Conservation (phyloP, 2,797 vertebrate species). For the Chaetophractus vellerosus region DNA sequence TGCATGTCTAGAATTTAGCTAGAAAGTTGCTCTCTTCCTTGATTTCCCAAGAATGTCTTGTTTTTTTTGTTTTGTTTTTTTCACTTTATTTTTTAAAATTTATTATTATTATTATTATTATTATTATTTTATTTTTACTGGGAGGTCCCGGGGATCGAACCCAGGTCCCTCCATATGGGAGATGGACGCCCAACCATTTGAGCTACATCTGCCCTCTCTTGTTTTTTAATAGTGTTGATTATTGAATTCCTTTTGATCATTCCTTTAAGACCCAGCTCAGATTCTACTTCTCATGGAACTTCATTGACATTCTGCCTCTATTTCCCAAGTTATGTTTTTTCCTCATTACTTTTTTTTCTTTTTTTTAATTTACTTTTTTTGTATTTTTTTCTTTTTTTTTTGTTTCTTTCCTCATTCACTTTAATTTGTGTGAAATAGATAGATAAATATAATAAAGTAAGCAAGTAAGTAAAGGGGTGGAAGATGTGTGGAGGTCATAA, state of each 20-base stretch:
- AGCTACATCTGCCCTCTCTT: too few relatives aligned
- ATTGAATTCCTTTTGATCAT: constrained; percentile 7
- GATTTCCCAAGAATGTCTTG: constrained; percentile 36
- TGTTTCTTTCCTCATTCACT: not conserved
- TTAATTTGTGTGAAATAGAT: not conserved
- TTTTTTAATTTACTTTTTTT: too few relatives aligned
- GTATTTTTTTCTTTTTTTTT: too few relatives aligned
- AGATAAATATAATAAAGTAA: not conserved
- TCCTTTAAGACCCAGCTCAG: not conserved
- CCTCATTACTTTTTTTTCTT: too few relatives aligned
- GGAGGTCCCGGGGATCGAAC: too few relatives aligned
- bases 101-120: too few relatives aligned
- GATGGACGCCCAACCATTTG: too few relatives aligned
- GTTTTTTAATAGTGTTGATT: constrained; percentile 50
- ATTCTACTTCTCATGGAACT: not conserved
- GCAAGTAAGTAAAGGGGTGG: not conserved
- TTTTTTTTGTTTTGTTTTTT: too few relatives aligned
- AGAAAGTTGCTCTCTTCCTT: constrained; percentile 40
- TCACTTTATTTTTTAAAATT: too few relatives aligned
- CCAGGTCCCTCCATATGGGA: too few relatives aligned
- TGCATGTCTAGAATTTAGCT: constrained; percentile 41
- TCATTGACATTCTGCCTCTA: not conserved
- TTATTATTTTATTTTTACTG: too few relatives aligned
- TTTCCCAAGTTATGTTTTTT: not conserved
- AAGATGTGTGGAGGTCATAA: not conserved